phyloP scores from a whole-genome alignment of 2,113 vertebrate genomes.

The Tonatia bakeri region DNA sequence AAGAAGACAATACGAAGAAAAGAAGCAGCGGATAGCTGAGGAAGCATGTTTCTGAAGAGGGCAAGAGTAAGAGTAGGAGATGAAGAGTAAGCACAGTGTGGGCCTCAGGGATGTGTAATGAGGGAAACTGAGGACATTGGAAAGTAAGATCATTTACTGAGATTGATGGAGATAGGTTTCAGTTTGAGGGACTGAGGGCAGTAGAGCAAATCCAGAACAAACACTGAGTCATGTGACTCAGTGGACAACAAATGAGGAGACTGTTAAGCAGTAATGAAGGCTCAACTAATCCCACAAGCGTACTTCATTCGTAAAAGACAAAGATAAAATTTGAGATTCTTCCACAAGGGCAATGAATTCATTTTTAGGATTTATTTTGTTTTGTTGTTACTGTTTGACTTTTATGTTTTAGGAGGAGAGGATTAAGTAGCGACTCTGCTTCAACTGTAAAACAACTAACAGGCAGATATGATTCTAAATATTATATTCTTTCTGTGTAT shows the following conservation, averaged over 20 bases:
- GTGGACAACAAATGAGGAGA: background rate
- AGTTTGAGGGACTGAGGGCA: background rate
- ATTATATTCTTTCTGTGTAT: conserved; percentile 7
- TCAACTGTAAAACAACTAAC: background rate
- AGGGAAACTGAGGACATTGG: background rate
- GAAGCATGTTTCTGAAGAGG: background rate
- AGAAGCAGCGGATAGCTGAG: background rate
- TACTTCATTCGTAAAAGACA: background rate
- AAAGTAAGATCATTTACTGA: background rate
- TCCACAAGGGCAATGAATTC: background rate
- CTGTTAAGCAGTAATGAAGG: background rate
- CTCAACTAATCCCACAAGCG: background rate
- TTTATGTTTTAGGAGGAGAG: conserved; percentile 29
- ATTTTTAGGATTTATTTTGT: conserved; percentile 18
- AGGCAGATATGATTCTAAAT: conserved; percentile 16
- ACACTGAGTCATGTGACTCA: background rate
- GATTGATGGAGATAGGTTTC: background rate
- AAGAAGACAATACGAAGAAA: background rate
- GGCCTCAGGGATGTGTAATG: background rate
- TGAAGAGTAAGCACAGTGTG: background rate
- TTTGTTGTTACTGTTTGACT: background rate
- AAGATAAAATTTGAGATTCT: background rate
- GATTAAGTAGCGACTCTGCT: background rate
- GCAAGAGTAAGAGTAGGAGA: background rate
- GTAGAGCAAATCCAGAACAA: background rate